A percentile compares a stretch with the other conserved stretches of the same genome.
phyloP scores from a whole-genome alignment of 2,888 invertebrate species.

The Epirrita christyi region DNA sequence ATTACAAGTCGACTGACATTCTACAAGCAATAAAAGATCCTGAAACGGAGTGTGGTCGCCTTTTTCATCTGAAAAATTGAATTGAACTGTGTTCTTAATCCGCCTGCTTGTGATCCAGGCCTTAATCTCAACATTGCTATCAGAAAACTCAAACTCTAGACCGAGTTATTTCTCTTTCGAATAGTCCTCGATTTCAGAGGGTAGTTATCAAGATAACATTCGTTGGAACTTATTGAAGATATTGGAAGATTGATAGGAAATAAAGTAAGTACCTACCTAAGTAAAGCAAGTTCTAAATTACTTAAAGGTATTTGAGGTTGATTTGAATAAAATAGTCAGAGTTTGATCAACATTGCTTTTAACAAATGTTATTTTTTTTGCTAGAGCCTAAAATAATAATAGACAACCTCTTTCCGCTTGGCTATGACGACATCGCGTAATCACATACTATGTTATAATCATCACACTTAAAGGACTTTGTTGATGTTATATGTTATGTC shows the following conservation, averaged over 20 bases:
- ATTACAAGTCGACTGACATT: too few relatives aligned
- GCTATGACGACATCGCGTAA: slow-evolving; percentile 15
- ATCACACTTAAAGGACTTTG: slow-evolving; percentile 16
- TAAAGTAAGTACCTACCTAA: background rate
- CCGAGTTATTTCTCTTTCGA: slow-evolving; percentile 19
- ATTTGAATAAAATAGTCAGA: background rate
- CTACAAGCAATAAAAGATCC: too few relatives aligned
- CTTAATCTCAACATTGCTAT: slow-evolving; percentile 22
- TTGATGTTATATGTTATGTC: slow-evolving; percentile 28
- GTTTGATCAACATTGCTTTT: background rate
- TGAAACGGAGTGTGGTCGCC: too few relatives aligned
- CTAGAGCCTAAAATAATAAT: background rate
- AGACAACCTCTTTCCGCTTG: too few relatives aligned
- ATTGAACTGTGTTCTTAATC: background rate
- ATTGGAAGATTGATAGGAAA: slow-evolving; percentile 13
- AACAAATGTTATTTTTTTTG: background rate
- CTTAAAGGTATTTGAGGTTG: background rate
- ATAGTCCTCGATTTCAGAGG: slow-evolving; percentile 9
- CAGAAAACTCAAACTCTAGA: slow-evolving; percentile 25
- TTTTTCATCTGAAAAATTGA: background rate
- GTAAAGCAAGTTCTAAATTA: background rate
- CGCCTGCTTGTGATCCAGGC: slow-evolving; percentile 12
- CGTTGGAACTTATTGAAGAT: slow-evolving; percentile 10
- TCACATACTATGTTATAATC: slow-evolving; percentile 27
- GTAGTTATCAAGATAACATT: slow-evolving; percentile 13